Conservation (phyloP, 2,113 vertebrate genomes). For the Calyptommatus sinebrachiatus region DNA sequence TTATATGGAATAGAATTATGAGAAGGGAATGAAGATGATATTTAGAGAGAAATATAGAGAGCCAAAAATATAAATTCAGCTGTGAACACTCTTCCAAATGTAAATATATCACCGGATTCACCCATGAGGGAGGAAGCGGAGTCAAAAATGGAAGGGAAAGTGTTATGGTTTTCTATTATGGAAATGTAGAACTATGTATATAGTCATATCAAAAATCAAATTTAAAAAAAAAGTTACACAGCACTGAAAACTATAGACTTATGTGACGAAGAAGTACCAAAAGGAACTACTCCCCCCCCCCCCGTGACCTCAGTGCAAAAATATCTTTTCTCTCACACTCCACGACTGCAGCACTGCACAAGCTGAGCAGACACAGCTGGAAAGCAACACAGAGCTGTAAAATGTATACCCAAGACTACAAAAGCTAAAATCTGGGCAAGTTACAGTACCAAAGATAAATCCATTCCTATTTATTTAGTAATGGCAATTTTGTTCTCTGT, state of each 20-base stretch:
- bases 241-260: neutral
- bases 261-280: neutral
- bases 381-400: neutral
- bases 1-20: too few species aligned
- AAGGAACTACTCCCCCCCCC: neutral
- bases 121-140: too few species aligned
- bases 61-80: too few species aligned
- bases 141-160: too few species aligned
- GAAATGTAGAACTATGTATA: too few species aligned
- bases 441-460: constrained; percentile 6
- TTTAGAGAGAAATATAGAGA: too few species aligned
- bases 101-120: too few species aligned
- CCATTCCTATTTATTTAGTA: neutral
- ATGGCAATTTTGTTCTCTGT: neutral
- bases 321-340: neutral
- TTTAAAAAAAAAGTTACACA: neutral
- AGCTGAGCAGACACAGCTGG: neutral
- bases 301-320: neutral
- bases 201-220: too few species aligned
- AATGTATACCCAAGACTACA: neutral
- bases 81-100: too few species aligned
- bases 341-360: neutral
- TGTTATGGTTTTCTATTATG: too few species aligned
- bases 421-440: neutral
- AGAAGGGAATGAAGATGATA: too few species aligned